Evolutionary conservation across 1,140 invertebrate genomes (phyloP).

Genomic region (Eueides isabella): DNA sequence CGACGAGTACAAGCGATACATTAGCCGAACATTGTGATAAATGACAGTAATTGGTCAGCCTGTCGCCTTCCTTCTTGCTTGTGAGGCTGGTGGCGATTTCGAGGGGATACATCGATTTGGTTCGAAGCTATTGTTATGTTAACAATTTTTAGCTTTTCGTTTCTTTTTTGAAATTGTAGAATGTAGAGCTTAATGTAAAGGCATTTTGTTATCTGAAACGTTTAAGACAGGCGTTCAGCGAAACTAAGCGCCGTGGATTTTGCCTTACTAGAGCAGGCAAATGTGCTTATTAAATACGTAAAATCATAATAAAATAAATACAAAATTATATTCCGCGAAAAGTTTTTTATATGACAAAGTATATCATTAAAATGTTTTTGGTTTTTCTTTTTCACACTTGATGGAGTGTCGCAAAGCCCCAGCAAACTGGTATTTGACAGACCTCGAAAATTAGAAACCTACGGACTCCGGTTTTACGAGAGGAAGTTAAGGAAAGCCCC

Average conservation of each 20-base stretch:
- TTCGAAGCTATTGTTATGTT: background rate
- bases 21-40: constrained; percentile 53
- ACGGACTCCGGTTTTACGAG: constrained; percentile 48
- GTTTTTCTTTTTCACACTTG: constrained; percentile 12
- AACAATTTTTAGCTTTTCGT: background rate
- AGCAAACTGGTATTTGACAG: constrained; percentile 37
- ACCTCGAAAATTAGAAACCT: constrained; percentile 40
- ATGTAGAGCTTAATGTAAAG: too few species aligned
- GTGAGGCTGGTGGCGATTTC: background rate
- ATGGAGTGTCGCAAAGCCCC: constrained; percentile 16
- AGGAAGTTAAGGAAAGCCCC: constrained; percentile 51
- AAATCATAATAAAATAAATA: background rate
- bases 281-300: background rate
- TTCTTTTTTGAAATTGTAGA: background rate
- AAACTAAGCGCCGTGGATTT: too few species aligned
- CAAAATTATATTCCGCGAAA: background rate
- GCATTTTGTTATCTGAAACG: too few species aligned
- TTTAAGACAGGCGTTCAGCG: too few species aligned
- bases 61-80: constrained; percentile 35
- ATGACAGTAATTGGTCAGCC: constrained; percentile 63
- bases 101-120: background rate
- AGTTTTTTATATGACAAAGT: background rate
- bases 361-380: constrained; percentile 9
- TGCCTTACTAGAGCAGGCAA: too few species aligned
- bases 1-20: constrained; percentile 46